phyloP scores from a whole-genome alignment of 2,888 invertebrate species.

The Fragum whitleyi region DNA sequence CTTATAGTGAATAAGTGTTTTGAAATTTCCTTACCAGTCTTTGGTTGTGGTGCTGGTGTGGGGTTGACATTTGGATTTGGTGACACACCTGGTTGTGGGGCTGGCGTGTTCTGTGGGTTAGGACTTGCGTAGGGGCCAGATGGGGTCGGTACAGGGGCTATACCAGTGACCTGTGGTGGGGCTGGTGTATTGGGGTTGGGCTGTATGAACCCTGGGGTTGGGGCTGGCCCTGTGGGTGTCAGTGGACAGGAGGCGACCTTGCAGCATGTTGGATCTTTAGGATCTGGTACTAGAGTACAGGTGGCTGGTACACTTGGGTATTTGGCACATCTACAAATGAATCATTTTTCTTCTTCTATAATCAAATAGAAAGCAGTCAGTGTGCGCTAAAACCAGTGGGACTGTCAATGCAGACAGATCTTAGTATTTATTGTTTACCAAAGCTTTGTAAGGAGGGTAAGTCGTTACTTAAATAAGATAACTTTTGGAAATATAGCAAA shows the following conservation, averaged over 20 bases:
- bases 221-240: conserved; percentile 61
- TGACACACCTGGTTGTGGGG: conserved; percentile 47
- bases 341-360: too few relatives aligned
- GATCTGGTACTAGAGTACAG: conserved; percentile 74
- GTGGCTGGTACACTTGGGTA: conserved; percentile 64
- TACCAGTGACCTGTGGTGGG: conserved; percentile 69
- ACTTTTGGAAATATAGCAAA: too few relatives aligned
- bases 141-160: conserved; percentile 64
- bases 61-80: conserved; percentile 60
- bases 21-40: conserved; percentile 16
- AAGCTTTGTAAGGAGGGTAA: too few relatives aligned
- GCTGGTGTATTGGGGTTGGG: conserved; percentile 69
- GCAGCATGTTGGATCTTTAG: conserved; percentile 75
- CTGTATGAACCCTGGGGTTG: conserved; percentile 69
- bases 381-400: too few relatives aligned
- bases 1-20: too few relatives aligned
- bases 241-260: conserved; percentile 73
- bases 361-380: too few relatives aligned
- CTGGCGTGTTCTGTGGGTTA: conserved; percentile 46
- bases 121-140: conserved; percentile 33
- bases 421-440: too few relatives aligned
- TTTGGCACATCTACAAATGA: conserved; percentile 70
- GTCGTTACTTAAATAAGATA: too few relatives aligned
- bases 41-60: conserved; percentile 50
- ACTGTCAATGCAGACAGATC: too few relatives aligned